These are phyloP conservation scores for Pachyseris speciosa DNA, from an alignment of 64 coral and sea anemone species.

Conservation along the genomic window DNA sequence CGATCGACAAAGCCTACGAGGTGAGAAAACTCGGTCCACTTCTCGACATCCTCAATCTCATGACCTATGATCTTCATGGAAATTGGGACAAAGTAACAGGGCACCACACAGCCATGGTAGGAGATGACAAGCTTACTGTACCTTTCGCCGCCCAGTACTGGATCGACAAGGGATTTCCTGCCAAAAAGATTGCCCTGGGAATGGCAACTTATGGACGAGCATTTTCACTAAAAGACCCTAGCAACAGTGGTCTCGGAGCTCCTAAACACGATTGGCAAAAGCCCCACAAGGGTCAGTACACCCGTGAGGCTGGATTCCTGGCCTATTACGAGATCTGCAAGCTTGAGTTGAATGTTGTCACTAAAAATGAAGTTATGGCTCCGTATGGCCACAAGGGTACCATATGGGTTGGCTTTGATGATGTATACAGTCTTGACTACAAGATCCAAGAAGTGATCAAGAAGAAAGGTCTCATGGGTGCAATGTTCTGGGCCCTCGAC, in stretches of 20 bases:
- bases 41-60: conserved; percentile 65
- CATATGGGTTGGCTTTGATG: conserved; percentile 59
- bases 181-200: conserved; percentile 62
- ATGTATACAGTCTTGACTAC: conserved; percentile 27
- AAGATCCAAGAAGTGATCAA: conserved; percentile 62
- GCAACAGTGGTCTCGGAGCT: too few relatives aligned
- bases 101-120: conserved; percentile 75
- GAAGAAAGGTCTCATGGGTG: conserved; percentile 41
- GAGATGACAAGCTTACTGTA: conserved; percentile 68
- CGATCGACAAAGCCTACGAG: conserved; percentile 65
- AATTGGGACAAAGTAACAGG: conserved; percentile 70
- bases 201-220: too few relatives aligned
- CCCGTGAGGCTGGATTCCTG: conserved; percentile 58
- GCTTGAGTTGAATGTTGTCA: not conserved
- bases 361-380: conserved; percentile 21
- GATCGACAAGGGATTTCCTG: conserved; percentile 73
- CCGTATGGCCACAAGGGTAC: conserved; percentile 33
- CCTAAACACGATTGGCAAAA: not conserved
- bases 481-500: conserved; percentile 72
- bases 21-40: not conserved
- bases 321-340: conserved; percentile 79
- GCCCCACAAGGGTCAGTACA: conserved; percentile 31
- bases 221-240: too few relatives aligned
- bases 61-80: conserved; percentile 86
- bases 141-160: conserved; percentile 55